Evolutionary conservation across 2,888 invertebrate species (phyloP).

Genomic region (Endomychus coccineus): DNA sequence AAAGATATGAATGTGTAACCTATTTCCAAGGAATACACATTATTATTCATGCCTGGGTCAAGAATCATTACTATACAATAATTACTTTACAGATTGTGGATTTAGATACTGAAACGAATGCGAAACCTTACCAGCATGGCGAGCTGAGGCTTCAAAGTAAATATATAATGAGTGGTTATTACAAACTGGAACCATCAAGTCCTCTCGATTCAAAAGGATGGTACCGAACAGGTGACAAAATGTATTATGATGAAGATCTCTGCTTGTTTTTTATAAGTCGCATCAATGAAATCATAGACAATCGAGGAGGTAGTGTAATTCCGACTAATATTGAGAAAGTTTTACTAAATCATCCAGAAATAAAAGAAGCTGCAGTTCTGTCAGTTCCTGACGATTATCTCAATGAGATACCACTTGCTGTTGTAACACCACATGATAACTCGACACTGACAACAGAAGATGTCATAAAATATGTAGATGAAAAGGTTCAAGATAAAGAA

Average conservation of each 20-base stretch:
- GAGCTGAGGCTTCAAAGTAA: slow-evolving; percentile 47
- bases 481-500: slow-evolving; percentile 32
- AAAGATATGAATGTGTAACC: too few relatives aligned
- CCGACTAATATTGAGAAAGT: slow-evolving; percentile 34
- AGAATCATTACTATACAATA: too few relatives aligned
- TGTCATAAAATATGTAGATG: slow-evolving; percentile 30
- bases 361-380: slow-evolving; percentile 30
- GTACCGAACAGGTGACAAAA: slow-evolving; percentile 49
- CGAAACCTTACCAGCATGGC: slow-evolving; percentile 43
- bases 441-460: slow-evolving; percentile 25
- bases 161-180: slow-evolving; percentile 43
- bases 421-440: slow-evolving; percentile 27
- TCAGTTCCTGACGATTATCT: slow-evolving; percentile 35
- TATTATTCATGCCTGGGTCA: too few relatives aligned
- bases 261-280: slow-evolving; percentile 48
- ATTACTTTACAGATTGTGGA: slow-evolving; percentile 31
- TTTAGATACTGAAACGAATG: slow-evolving; percentile 29
- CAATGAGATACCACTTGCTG: slow-evolving; percentile 34
- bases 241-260: slow-evolving; percentile 47
- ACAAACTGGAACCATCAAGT: slow-evolving; percentile 43
- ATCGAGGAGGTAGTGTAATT: slow-evolving; percentile 45
- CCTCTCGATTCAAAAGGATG: slow-evolving; percentile 44
- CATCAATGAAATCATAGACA: slow-evolving; percentile 49
- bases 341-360: slow-evolving; percentile 33
- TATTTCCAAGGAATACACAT: too few relatives aligned